Conservation (phyloP, 2,888 invertebrate species). For the Papilio demoleus region DNA sequence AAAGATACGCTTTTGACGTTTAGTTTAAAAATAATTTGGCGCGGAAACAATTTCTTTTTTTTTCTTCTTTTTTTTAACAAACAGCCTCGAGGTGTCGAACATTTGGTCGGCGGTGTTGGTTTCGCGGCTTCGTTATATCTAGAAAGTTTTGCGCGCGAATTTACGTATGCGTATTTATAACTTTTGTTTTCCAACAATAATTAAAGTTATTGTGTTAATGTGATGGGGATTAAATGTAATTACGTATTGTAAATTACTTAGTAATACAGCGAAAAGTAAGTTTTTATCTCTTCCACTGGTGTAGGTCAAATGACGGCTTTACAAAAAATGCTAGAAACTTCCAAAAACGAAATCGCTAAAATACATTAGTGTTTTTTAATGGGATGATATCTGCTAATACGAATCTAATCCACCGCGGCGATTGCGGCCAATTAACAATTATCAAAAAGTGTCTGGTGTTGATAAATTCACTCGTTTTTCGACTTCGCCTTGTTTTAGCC, state of each 20-base stretch:
- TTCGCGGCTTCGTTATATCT: conserved; percentile 41
- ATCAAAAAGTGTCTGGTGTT: conserved; percentile 52
- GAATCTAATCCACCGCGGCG: conserved; percentile 69
- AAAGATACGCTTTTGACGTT: conserved; percentile 47
- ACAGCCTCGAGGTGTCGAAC: conserved; percentile 63
- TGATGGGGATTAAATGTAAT: background rate
- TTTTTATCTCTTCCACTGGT: background rate
- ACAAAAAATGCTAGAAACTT: conserved; percentile 32
- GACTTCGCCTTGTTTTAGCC: conserved; percentile 46
- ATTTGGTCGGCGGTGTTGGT: conserved; percentile 61
- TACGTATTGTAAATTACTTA: background rate
- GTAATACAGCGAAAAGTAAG: background rate
- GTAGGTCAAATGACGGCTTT: too few species aligned
- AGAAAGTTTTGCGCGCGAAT: conserved; percentile 45
- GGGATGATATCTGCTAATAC: conserved; percentile 58
- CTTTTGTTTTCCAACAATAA: conserved; percentile 21
- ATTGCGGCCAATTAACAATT: conserved; percentile 69
- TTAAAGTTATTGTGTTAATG: background rate
- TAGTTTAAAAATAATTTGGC: conserved; percentile 45
- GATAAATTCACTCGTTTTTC: conserved; percentile 67
- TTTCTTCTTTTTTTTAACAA: conserved; percentile 48
- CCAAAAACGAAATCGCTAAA: conserved; percentile 55
- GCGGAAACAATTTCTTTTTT: conserved; percentile 48
- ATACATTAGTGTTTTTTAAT: conserved; percentile 57
- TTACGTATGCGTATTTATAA: conserved; percentile 8